These are phyloP conservation scores for Gavia stellata DNA, from an alignment of 2,113 vertebrate genomes.

Conservation along the genomic window DNA sequence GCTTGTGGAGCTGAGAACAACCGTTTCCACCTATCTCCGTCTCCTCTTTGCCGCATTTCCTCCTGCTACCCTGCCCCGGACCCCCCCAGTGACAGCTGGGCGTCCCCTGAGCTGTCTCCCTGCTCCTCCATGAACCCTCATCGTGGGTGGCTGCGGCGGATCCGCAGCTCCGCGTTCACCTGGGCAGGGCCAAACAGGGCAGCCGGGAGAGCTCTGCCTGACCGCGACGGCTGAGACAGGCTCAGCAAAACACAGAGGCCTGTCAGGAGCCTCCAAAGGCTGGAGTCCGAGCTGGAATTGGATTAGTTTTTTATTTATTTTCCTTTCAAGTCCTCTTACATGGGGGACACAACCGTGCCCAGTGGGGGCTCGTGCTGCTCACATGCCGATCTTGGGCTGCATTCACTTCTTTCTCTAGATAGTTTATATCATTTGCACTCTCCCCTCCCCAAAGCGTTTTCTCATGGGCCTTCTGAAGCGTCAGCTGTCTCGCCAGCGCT, in stretches of 20 bases:
- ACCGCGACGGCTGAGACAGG: fast-evolving
- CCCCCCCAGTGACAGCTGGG: neutral
- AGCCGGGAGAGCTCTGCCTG: neutral
- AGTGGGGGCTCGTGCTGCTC: neutral
- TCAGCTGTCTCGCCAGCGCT: neutral
- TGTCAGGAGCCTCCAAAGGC: neutral
- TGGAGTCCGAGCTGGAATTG: neutral
- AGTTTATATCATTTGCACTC: neutral
- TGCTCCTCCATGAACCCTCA: neutral
- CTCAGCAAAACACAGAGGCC: neutral
- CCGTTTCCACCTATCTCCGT: fast-evolving
- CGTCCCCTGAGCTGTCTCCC: fast-evolving
- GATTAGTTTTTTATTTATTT: neutral
- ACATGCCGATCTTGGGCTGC: neutral
- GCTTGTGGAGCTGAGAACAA: neutral
- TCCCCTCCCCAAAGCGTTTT: neutral
- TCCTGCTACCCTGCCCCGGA: neutral
- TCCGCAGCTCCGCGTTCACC: fast-evolving
- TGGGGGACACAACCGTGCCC: neutral
- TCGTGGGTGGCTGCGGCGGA: neutral
- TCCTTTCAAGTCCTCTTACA: neutral
- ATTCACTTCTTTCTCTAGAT: neutral
- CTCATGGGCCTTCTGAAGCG: neutral
- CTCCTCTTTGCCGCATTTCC: neutral
- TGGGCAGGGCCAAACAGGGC: neutral